Evolutionary conservation across 2,888 invertebrate species (phyloP).

Genomic region (Meiosimyza decipiens): DNA sequence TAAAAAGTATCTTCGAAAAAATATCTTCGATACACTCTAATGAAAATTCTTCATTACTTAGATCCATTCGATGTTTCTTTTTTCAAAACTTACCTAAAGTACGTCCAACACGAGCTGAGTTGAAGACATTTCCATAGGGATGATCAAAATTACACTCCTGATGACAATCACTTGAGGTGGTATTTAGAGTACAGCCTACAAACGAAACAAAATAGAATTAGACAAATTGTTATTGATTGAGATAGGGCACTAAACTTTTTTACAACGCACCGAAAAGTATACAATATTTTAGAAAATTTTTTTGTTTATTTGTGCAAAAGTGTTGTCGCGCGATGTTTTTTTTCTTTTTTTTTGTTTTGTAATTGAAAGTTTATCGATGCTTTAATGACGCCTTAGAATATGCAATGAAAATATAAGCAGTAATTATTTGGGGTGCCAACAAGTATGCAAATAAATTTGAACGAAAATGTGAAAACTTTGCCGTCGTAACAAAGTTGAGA

Average conservation of each 20-base stretch:
- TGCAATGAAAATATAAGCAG: constrained; percentile 8
- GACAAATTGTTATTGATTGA: constrained; percentile 3
- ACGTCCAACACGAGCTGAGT: not conserved
- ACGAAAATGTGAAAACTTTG: not conserved
- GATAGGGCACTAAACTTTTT: not conserved
- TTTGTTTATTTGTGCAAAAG: not conserved
- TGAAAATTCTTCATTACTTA: too few species aligned
- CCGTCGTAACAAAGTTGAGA: too few species aligned
- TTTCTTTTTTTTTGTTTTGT: not conserved
- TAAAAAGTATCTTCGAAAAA: too few species aligned
- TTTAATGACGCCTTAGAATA: constrained; percentile 5
- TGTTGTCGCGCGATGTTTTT: not conserved
- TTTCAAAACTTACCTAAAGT: constrained; percentile 18
- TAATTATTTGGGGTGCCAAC: not conserved
- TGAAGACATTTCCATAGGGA: constrained; percentile 25
- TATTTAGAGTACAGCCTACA: constrained; percentile 59
- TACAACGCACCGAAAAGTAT: not conserved
- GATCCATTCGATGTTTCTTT: not conserved
- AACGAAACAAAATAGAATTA: not conserved
- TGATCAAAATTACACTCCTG: constrained; percentile 60
- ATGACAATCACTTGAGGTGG: constrained; percentile 59
- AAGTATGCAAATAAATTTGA: constrained; percentile 9
- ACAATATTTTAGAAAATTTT: not conserved
- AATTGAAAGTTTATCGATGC: constrained; percentile 20
- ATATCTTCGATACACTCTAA: too few species aligned